Evolutionary conservation across 2,797 vertebrate species (phyloP).

Genomic region (Astyanax mexicanus): DNA sequence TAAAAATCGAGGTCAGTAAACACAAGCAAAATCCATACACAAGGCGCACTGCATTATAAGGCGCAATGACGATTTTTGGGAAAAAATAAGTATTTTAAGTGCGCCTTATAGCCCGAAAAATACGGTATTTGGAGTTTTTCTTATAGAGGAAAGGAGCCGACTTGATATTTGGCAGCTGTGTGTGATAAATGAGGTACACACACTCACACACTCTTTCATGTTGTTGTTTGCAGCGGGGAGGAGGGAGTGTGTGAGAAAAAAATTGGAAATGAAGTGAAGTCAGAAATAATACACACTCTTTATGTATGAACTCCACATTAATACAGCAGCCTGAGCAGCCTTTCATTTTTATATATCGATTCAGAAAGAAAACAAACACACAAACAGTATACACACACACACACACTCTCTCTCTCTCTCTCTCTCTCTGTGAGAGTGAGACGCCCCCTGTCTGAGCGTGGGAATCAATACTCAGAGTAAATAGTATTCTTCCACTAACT

Average conservation of each 20-base stretch:
- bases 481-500: conserved; percentile 17
- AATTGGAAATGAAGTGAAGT: conserved; percentile 4
- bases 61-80: too few relatives aligned
- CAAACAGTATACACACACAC: neutral
- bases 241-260: neutral
- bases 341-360: conserved; percentile 23
- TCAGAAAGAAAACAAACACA: neutral
- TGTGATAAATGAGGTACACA: neutral
- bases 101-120: too few relatives aligned
- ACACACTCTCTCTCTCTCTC: neutral
- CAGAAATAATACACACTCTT: conserved; percentile 6
- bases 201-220: conserved; percentile 17
- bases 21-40: too few relatives aligned
- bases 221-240: neutral
- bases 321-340: neutral
- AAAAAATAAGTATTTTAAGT: too few relatives aligned
- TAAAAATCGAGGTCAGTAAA: too few relatives aligned
- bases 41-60: too few relatives aligned
- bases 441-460: conserved; percentile 6
- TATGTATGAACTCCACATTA: neutral
- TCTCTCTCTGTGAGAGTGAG: too few relatives aligned
- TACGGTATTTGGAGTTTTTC: too few relatives aligned
- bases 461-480: conserved; percentile 15
- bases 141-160: neutral
- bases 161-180: neutral